Base-by-base conservation (phyloP, 2,888 invertebrate species). In the Eilema sororculum region DNA sequence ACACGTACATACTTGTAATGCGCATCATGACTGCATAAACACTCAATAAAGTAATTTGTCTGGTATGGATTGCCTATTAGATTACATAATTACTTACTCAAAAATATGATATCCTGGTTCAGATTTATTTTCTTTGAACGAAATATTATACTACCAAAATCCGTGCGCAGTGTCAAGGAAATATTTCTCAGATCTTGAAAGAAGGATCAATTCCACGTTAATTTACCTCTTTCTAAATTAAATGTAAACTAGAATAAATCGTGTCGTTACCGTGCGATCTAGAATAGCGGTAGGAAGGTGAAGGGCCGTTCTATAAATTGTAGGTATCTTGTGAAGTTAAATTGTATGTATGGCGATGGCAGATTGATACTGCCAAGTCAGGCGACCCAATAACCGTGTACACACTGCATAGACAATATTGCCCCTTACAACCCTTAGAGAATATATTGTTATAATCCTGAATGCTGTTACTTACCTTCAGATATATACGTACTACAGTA, bases 331-430 rank as follows among this genome's bases (percentile, higher is more conserved):
- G 71, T 68, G 74, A 25, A 69, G 69, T 69, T 79, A 76, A 79
- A 80, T 83, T 78, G 76, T 84, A 82, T 77, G 72, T 77, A 74
- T 71, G 77, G 78, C 79, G 78, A 81, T 78, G 73, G 80, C 72
- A 84, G 84, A 87, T 87, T 83, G 84, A 86, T 85, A 84, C 75
- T 69, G 78, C 76, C 66, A 69, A 73, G 78, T 74, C 74, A 78
- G 78, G 75, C 74, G 78, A 77, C 81, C 80, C 69, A 69, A 63
- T 46, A 67, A 52, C 72, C 73, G 69, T 74, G 73, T 80, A 78
- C 72, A 74, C 71, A 76, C 69, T 74, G 72, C 72, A 78, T 72
- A 73, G 71, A 65, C 77, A 76, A 77, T 71, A 73, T 74, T 63
- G 63, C 67, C 71, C 70, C 64, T 65, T 30, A 56, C 56, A 65